Base-by-base conservation (phyloP, 2,888 invertebrate species). In the Hedychridium roseum region DNA sequence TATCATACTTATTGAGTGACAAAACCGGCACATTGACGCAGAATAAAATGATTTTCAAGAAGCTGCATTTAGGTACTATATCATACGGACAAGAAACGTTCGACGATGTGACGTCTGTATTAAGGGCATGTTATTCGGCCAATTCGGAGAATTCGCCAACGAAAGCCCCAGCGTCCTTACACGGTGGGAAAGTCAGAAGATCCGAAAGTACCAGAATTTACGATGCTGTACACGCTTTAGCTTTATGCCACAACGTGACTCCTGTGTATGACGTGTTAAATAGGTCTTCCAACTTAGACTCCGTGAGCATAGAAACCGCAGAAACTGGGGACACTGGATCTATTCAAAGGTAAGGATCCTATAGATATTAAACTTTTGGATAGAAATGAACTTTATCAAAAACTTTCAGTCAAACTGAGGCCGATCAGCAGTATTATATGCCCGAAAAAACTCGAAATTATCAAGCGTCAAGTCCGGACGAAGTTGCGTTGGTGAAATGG, bases 21-120 rank as follows among this genome's bases (percentile, higher is more conserved):
- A 99, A 99, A 82, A 99, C 99, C 0, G 99, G 99, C 11, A 99
- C 99, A 0, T 82, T 99, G 16, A 99, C 99, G 0, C 96, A 97
- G 80, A 99, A 99, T 79, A 97, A 97, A 73, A 99, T 99, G 99
- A 91, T 97, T 0, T 93, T 98, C 73, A 97, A 97, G 76, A 91
- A 94, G 71, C 84, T 99, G 18, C 97, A 97, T 79, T 81, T 99
- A 27, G 98, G 97, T 7, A 94, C 94, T 30, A 94, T 93, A 0
- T 89, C 94, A 12, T 98, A 93, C 77, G 90, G 92, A 44, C 85
- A 88, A 40, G 92, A 92, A 68, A 89, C 90, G 23, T 94, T 94
- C 80, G 88, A 90, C 78, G 93, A 94, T 82, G 88, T 89, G 55
- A 71, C 61, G 0, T 56, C 68, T 1, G 72, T 70, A 23, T 50